Base-by-base conservation (phyloP, 1,140 invertebrate species). In the Elysia chlorotica region DNA sequence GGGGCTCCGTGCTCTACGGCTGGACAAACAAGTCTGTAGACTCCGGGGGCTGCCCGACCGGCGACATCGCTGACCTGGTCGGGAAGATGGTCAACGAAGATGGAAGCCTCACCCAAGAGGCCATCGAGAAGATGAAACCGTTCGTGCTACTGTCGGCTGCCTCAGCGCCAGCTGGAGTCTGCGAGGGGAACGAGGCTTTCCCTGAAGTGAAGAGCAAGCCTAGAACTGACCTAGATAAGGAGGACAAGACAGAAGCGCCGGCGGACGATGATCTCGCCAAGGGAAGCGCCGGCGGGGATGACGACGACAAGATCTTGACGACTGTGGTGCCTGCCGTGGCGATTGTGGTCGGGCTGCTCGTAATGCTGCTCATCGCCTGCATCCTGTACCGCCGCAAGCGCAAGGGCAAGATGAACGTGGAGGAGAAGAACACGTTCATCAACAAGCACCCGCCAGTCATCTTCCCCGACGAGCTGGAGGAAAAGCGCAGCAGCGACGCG, bases 381-480 rank as follows among this genome's bases (percentile, higher is more conserved):
- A 90, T 96, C 38, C 87, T 98, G 21, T 96, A 97, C 84, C 90
- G 93, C 75, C 90, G 93, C 81, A 91, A 93, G 74, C 90, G 93
- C 33, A 95, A 93, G 72, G 94, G 93, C 0, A 94, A 94, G 84
- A 93, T 93, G 91, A 92, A 91, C 78, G 88, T 93, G 63, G 91
- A 88, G 87, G 91, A 87, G 83, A 77, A 89, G 86, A 77, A 88
- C 86, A 86, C 92, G 90, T 96, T 96, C 87, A 90, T 94, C 10
- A 95, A 82, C 68, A 96, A 96, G 87, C 95, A 95, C 57, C 94
- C 96, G 79, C 96, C 96, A 0, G 94, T 97, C 5, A 98, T 98
- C 77, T 97, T 98, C 86, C 85, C 88, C 85, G 95, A 98, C 87
- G 96, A 98, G 85, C 88, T 97, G 19, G 95, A 97, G 81, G 95